phyloP scores from a whole-genome alignment of 1,140 invertebrate genomes.

The Heliconius hermathena region DNA sequence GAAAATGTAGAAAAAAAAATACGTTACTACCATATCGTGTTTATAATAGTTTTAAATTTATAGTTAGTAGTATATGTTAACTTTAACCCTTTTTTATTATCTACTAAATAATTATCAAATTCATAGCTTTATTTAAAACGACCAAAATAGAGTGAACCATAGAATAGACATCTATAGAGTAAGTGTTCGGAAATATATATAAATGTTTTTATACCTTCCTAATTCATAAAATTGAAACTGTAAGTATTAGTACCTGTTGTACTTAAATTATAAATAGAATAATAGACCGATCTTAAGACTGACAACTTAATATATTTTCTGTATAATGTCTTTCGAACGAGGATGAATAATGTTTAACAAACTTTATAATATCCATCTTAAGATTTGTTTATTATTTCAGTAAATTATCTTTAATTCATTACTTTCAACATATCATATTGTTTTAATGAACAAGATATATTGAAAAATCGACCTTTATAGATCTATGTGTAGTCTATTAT shows the following conservation, averaged over 20 bases:
- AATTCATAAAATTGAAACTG: slow-evolving; percentile 39
- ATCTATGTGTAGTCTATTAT: neutral
- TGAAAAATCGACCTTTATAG: neutral
- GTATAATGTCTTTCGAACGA: slow-evolving; percentile 1
- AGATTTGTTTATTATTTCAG: slow-evolving; percentile 68
- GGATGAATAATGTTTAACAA: slow-evolving; percentile 17
- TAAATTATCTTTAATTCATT: neutral
- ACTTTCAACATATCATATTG: slow-evolving; percentile 14
- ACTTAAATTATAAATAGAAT: slow-evolving; percentile 44
- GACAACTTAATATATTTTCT: slow-evolving; percentile 43
- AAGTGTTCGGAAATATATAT: slow-evolving; percentile 34
- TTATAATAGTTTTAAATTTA: neutral
- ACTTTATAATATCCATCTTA: slow-evolving; percentile 51
- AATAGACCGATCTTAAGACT: slow-evolving; percentile 75
- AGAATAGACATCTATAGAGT: slow-evolving; percentile 37
- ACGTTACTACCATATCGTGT: neutral
- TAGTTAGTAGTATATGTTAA: neutral
- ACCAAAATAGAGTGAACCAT: slow-evolving; percentile 39
- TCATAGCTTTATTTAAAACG: slow-evolving; percentile 36
- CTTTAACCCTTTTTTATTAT: neutral
- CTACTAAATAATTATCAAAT: slow-evolving; percentile 7
- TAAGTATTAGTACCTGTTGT: slow-evolving; percentile 41
- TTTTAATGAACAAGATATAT: neutral
- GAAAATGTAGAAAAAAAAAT: neutral
- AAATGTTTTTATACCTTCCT: slow-evolving; percentile 37